Evolutionary conservation across 2,888 invertebrate species (phyloP), one percentile per base, ranked within the genome.

Genomic region (Synergus japonicus): DNA sequence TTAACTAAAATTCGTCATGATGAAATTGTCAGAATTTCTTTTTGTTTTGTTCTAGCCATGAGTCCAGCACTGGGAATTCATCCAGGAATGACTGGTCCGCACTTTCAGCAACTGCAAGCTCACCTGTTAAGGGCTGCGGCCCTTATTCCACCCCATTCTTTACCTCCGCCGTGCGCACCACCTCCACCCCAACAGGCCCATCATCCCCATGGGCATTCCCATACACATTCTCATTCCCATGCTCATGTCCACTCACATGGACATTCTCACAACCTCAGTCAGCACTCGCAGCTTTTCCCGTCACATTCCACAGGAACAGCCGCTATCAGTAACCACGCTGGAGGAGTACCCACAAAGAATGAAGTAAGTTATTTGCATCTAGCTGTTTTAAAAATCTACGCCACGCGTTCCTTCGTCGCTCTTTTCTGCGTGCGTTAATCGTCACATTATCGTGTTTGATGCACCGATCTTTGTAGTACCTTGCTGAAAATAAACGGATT

Each of bases 31-130:
- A 37, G 29, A 77, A 49, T 49, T 60, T 81, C 78, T 60, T 77
- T 76, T 76, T 77, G 2, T 29, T 29, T 29, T 29, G 67, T 86
- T 82, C 93, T 96, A 86, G 96, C 97, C n/a, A 95, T 98, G 92
- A 97, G 97, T 86, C 98, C 98, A 15, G 97, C 97, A 0, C 93
- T 97, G 76, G 95, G 96, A 65, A 93, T 94, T 92, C 93, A 94
- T 78, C 94, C 94, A 0, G 94, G 94, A 77, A 94, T 94, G 90
- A 93, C 94, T 82, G 29, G 29, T 29, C 93, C 95, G 58, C 96
- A 96, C 86, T 92, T 96, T 78, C 96, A 96, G 88, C 96, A 96
- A 89, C 92, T 96, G 22, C 96, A 96, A 88, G 97, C 97, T 10
- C 97, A 97, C 92, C 93, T 97, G 89, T 94, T 95, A 93, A 94